Evolutionary conservation across 2,888 invertebrate genomes (phyloP).

Genomic region (Neoaliturus tenellus): DNA sequence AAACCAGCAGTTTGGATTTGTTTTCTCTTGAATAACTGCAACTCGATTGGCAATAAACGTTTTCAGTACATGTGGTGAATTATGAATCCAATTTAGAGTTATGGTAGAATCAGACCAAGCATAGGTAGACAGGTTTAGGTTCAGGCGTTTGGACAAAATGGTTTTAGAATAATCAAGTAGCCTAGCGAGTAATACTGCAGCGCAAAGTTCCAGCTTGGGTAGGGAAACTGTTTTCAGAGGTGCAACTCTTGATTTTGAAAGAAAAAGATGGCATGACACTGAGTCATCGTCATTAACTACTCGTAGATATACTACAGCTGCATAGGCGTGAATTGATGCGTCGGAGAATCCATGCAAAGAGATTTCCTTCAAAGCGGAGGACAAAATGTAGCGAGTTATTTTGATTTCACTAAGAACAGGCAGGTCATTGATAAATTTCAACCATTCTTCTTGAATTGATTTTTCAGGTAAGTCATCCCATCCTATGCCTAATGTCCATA

Average conservation of each 20-base stretch:
- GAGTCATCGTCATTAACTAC: too few species aligned
- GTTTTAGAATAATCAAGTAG: too few species aligned
- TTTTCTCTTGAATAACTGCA: too few species aligned
- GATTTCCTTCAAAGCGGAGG: neutral
- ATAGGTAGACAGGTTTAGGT: neutral
- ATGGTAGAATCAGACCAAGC: conserved; percentile 26
- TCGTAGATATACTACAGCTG: conserved; percentile 8
- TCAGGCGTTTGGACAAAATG: too few species aligned
- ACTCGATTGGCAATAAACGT: neutral
- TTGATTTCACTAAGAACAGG: neutral
- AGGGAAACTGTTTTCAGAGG: conserved; percentile 14
- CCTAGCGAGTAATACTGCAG: neutral
- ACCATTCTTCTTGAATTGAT: neutral
- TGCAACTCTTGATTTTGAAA: too few species aligned
- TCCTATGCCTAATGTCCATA: conserved; percentile 4
- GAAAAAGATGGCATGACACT: too few species aligned
- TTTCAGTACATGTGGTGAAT: neutral
- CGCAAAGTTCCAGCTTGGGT: neutral
- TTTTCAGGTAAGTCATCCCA: neutral
- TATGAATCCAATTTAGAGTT: neutral
- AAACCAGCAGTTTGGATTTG: neutral
- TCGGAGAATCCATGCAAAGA: neutral
- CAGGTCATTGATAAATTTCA: neutral
- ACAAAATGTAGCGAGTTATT: neutral
- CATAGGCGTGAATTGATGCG: neutral